A percentile compares a stretch with the other conserved stretches of the same genome.
These are phyloP conservation scores for Prietella phreatophila DNA, from an alignment of 2,113 vertebrate genomes.

Conservation along the genomic window DNA sequence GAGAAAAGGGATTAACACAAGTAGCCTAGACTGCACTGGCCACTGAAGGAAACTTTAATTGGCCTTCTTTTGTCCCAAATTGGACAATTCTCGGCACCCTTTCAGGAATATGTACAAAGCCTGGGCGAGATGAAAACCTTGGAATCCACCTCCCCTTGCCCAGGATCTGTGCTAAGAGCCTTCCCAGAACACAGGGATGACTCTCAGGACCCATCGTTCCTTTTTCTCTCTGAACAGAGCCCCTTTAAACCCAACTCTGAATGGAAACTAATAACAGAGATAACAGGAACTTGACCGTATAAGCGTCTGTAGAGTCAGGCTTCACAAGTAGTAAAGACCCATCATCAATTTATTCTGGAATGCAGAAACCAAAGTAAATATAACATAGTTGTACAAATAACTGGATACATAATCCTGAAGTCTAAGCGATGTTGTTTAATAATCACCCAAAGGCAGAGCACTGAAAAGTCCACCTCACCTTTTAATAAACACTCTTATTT, in stretches of 20 bases:
- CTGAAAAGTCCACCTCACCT: not conserved
- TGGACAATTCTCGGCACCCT: constrained; percentile 48
- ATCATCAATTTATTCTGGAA: not conserved
- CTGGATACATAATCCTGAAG: not conserved
- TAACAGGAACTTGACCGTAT: constrained; percentile 34
- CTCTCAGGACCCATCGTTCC: constrained; percentile 32
- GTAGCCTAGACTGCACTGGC: constrained; percentile 16
- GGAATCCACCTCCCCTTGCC: constrained; percentile 42
- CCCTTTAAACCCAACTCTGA: constrained; percentile 32
- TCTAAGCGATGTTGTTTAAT: not conserved
- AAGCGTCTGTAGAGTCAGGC: constrained; percentile 10
- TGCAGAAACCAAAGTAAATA: not conserved
- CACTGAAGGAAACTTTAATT: constrained; percentile 53
- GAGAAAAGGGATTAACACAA: constrained; percentile 32
- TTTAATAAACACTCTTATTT: constrained; percentile 48
- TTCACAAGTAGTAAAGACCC: not conserved
- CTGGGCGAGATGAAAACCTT: constrained; percentile 39
- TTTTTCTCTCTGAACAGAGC: constrained; percentile 43
- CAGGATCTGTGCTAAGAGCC: constrained; percentile 39
- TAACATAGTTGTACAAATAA: not conserved
- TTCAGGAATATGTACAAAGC: constrained; percentile 48
- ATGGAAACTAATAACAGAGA: constrained; percentile 35
- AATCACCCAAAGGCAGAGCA: not conserved
- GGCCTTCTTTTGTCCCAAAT: constrained; percentile 56
- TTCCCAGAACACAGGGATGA: constrained; percentile 35